phyloP scores from a whole-genome alignment of 2,888 invertebrate genomes.

The Digitonthophagus gazella region DNA sequence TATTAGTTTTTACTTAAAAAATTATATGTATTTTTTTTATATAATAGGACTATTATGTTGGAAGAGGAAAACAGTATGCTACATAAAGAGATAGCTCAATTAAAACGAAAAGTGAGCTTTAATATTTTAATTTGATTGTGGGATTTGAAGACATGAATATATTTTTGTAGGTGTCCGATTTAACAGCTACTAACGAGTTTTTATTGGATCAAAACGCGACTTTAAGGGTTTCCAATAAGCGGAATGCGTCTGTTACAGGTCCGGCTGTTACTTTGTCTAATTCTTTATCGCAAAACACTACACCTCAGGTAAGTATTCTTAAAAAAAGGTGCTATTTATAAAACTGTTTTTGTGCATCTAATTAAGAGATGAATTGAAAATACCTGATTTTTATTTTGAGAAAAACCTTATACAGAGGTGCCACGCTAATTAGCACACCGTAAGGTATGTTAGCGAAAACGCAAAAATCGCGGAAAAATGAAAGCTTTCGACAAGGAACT shows the following conservation, averaged over 20 bases:
- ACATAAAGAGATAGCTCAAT: conserved; percentile 65
- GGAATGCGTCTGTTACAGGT: conserved; percentile 57
- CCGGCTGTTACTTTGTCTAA: conserved; percentile 62
- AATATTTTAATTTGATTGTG: not conserved
- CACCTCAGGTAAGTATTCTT: conserved; percentile 32
- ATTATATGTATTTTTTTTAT: conserved; percentile 20
- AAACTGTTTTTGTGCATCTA: not conserved
- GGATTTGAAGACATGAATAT: not conserved
- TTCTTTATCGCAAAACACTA: conserved; percentile 54
- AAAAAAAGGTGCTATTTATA: not conserved
- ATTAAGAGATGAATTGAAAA: not conserved
- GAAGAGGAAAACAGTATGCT: conserved; percentile 69
- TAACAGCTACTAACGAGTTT: conserved; percentile 76
- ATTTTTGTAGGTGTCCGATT: conserved; percentile 58
- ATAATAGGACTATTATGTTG: conserved; percentile 52
- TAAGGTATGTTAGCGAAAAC: too few species aligned
- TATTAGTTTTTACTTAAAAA: conserved; percentile 19
- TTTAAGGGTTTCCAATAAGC: conserved; percentile 61
- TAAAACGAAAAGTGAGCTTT: conserved; percentile 62
- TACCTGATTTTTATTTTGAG: not conserved
- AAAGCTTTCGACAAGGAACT: too few species aligned
- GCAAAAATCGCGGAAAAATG: too few species aligned
- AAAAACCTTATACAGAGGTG: too few species aligned
- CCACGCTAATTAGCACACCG: too few species aligned
- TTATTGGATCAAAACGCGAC: conserved; percentile 75